Evolutionary conservation across 2,113 vertebrate species (phyloP).

Genomic region (Theropithecus gelada): DNA sequence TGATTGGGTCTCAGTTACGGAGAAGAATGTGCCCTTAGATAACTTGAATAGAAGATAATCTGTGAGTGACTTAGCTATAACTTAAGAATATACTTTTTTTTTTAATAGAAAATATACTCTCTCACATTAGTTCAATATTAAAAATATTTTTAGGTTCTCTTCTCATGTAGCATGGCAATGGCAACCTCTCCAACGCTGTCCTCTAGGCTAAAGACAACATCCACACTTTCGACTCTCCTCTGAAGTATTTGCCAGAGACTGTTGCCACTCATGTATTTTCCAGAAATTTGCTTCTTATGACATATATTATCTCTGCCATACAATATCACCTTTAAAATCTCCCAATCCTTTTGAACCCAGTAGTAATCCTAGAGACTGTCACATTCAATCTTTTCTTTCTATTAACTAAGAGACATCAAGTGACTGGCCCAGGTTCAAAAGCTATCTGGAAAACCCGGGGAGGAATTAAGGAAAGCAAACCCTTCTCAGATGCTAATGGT

Average conservation of each 20-base stretch:
- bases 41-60: not conserved
- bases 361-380: not conserved
- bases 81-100: not conserved
- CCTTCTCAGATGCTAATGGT: not conserved
- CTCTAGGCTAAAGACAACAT: not conserved
- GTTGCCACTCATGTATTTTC: not conserved
- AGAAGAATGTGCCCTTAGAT: not conserved
- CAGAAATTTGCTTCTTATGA: not conserved
- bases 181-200: not conserved
- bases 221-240: fast-evolving
- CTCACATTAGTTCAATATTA: not conserved
- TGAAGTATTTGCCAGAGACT: not conserved
- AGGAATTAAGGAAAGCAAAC: not conserved
- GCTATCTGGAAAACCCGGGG: not conserved
- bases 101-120: not conserved
- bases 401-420: not conserved
- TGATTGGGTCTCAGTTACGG: not conserved
- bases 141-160: not conserved
- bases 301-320: not conserved
- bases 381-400: not conserved
- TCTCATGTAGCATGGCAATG: not conserved
- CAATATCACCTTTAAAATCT: not conserved
- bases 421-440: not conserved
- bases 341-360: not conserved
- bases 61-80: not conserved